Conservation (phyloP, 2,888 invertebrate genomes). For the Tipula lateralis region DNA sequence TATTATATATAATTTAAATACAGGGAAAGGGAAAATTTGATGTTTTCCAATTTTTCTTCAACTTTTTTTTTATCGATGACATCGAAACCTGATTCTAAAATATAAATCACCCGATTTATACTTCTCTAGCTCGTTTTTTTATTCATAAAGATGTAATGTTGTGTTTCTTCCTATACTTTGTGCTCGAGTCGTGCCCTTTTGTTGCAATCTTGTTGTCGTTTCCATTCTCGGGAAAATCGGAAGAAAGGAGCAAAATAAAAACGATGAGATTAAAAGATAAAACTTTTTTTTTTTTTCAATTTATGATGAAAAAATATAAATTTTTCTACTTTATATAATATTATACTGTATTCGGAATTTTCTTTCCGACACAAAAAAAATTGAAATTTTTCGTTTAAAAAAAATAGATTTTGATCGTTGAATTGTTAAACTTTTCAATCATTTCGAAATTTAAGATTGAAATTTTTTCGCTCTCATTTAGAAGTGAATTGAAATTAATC, state of each 20-base stretch:
- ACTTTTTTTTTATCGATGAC: not conserved
- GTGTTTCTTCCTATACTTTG: not conserved
- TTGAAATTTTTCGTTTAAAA: not conserved
- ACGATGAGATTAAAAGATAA: not conserved
- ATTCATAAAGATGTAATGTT: not conserved
- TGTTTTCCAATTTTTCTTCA: not conserved
- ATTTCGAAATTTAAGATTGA: not conserved
- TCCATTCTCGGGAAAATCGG: not conserved
- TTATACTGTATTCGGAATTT: not conserved
- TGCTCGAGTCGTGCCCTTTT: not conserved
- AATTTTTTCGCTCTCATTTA: not conserved
- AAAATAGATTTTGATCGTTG: not conserved
- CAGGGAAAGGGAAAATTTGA: not conserved
- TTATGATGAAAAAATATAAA: not conserved
- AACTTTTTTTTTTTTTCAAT: constrained; percentile 3
- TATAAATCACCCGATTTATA: not conserved
- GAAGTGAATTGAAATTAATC: too few species aligned
- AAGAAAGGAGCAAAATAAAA: not conserved
- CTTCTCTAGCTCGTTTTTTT: not conserved
- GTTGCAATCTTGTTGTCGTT: not conserved
- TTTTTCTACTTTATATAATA: not conserved
- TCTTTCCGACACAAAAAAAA: not conserved
- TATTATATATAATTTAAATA: constrained; percentile 11
- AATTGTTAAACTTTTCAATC: not conserved
- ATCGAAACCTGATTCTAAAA: not conserved